Evolutionary conservation across 2,797 vertebrate species (phyloP), one percentile per base, ranked within the genome.

Genomic region (Urosaurus nigricauda): DNA sequence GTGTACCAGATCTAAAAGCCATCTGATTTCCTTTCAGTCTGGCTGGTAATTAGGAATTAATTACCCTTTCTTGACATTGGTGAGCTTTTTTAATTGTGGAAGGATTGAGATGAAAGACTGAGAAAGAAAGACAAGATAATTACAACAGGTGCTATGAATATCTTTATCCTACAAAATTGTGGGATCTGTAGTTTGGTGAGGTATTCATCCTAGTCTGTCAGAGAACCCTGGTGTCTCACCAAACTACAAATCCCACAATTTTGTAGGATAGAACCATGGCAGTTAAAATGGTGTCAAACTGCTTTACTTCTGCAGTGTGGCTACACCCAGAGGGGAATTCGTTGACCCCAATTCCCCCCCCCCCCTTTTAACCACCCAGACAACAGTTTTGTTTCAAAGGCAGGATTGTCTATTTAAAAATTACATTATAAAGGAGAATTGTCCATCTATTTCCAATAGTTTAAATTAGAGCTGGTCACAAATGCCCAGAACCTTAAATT

Each of bases 91-190:
- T 37, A 37, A 51, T 11, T 3, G 6, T 16, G 47, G 56, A 37
- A 70, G 43, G 47, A 51, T 51, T 51, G 47, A 74, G 40, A n/a
- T 1, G 12, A 47, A 51, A 9, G 87, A 43, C 85, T 74, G 63
- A 92, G 73, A 63, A 91, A 78, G 24, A 83, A 87, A 37, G 47
- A 6, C 74, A 82, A 90, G 53, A 32, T 80, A 85, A 92, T 93
- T 93, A 77, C 87, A 92, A 85, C 81, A 93, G 90, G 84, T 89
- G n/a, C 85, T 86, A 65, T 93, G 92, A 88, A 83, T 92, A 84
- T 93, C 90, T 51, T 7, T 51, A 51, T 51, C 47, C 47, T 51
- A 51, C 8, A 51, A 51, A 51, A 51, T 51, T 7, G 5, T 51
- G 6, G 47, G 47, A 51, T 51, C 8, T 51, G 6, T 9, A 51